A percentile compares a stretch with the other conserved stretches of the same genome.
phyloP scores from a whole-genome alignment of 2,888 invertebrate genomes.

The Mesorhabditis sp. region DNA sequence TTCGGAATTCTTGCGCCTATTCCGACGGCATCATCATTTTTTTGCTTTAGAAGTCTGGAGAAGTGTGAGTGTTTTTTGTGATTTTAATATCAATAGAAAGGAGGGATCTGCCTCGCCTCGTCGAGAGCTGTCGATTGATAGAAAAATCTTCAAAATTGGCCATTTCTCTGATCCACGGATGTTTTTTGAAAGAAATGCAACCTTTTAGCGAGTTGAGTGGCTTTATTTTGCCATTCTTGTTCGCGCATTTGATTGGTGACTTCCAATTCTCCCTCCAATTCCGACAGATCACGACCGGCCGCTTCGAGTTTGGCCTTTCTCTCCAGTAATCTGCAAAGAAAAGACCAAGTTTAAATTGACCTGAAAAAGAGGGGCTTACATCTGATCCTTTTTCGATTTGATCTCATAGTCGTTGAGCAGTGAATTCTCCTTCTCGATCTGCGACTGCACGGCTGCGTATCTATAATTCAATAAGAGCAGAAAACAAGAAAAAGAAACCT shows the following conservation, averaged over 20 bases:
- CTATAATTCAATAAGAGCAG: not conserved
- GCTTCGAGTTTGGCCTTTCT: slow-evolving; percentile 36
- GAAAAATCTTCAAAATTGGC: no score
- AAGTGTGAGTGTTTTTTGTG: no score
- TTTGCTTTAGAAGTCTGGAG: no score
- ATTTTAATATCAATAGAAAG: no score
- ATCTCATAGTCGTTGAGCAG: slow-evolving; percentile 49
- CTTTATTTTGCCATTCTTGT: slow-evolving; percentile 44
- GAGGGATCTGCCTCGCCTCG: no score
- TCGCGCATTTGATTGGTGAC: slow-evolving; percentile 42
- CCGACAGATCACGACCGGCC: slow-evolving; percentile 52
- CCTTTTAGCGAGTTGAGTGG: slow-evolving; percentile 19
- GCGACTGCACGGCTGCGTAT: slow-evolving; percentile 15
- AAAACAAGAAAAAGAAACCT: slow-evolving; percentile 14
- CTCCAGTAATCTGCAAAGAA: slow-evolving; percentile 39
- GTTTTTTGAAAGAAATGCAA: slow-evolving; percentile 8
- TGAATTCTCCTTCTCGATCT: slow-evolving; percentile 39
- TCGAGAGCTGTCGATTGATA: no score
- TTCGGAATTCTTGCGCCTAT: no score
- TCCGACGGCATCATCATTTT: no score
- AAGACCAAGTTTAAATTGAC: no score
- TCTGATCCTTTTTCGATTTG: slow-evolving; percentile 43
- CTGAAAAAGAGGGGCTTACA: slow-evolving; percentile 24
- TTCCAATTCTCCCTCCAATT: slow-evolving; percentile 52
- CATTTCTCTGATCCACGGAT: no score